Conservation (phyloP, 2,888 invertebrate genomes). For the Tetranychus truncatus region DNA sequence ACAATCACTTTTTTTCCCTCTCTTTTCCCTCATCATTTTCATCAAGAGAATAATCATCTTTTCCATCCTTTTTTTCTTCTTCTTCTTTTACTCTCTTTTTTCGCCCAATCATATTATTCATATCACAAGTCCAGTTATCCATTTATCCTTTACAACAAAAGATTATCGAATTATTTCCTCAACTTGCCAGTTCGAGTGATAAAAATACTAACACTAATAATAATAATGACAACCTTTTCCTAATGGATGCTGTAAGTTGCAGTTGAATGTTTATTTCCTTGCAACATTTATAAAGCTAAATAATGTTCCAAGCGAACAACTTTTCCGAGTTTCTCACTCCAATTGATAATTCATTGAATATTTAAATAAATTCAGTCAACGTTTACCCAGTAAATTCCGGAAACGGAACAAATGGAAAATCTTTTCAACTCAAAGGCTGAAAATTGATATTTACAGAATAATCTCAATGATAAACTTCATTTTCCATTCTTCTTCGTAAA, state of each 20-base stretch:
- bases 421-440: neutral
- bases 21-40: neutral
- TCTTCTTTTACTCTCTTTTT: neutral
- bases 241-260: neutral
- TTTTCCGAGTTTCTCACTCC: neutral
- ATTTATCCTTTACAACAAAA: neutral
- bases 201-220: neutral
- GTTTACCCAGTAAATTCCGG: neutral
- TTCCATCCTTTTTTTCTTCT: neutral
- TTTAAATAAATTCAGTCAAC: neutral
- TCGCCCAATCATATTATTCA: neutral
- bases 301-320: too few relatives aligned
- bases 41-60: neutral
- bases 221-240: neutral
- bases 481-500: neutral
- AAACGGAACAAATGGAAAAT: neutral
- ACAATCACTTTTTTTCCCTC: neutral
- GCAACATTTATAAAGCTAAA: too few relatives aligned
- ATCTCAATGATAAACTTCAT: too few relatives aligned
- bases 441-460: neutral
- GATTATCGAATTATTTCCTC: neutral
- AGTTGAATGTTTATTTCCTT: too few relatives aligned
- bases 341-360: neutral
- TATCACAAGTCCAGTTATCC: conserved; percentile 1
- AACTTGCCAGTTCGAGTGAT: neutral